Evolutionary conservation across 2,888 invertebrate species (phyloP).

Genomic region (Scrobipalpa costella): DNA sequence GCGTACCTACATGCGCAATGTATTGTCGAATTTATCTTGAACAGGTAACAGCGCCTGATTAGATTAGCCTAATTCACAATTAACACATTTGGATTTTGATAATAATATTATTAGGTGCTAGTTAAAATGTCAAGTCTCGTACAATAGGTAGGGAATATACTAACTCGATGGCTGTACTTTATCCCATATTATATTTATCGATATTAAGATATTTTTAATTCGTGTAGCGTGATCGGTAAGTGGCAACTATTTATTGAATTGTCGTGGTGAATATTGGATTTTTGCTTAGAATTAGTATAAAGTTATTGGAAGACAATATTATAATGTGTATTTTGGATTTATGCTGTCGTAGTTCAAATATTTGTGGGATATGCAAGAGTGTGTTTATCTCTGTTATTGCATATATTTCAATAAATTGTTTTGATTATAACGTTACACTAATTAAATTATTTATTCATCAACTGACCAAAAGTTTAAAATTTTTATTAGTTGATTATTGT

Average conservation of each 20-base stretch:
- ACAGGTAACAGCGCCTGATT: neutral
- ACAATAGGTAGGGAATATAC: slow-evolving; percentile 7
- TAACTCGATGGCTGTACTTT: slow-evolving; percentile 21
- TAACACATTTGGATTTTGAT: slow-evolving; percentile 23
- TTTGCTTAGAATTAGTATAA: neutral
- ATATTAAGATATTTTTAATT: neutral
- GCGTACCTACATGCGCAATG: slow-evolving; percentile 31
- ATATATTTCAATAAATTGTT: neutral
- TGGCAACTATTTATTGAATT: slow-evolving; percentile 8
- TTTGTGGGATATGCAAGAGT: neutral
- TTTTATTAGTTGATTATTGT: slow-evolving; percentile 12
- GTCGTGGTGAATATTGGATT: neutral
- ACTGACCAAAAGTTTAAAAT: slow-evolving; percentile 2
- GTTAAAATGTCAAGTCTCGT: slow-evolving; percentile 11
- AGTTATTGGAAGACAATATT: slow-evolving; percentile 6
- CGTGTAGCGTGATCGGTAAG: neutral
- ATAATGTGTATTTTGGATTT: slow-evolving; percentile 1
- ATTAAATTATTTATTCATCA: neutral
- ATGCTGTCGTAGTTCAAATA: slow-evolving; percentile 8
- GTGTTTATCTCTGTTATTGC: neutral
- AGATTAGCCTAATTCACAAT: slow-evolving; percentile 15
- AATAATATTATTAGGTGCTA: slow-evolving; percentile 28
- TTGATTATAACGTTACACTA: neutral
- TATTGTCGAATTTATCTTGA: slow-evolving; percentile 26
- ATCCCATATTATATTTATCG: slow-evolving; percentile 12